A percentile compares a stretch with the other conserved stretches of the same genome.
phyloP scores from a whole-genome alignment of 2,113 vertebrate genomes.

The Synodontis membranacea region DNA sequence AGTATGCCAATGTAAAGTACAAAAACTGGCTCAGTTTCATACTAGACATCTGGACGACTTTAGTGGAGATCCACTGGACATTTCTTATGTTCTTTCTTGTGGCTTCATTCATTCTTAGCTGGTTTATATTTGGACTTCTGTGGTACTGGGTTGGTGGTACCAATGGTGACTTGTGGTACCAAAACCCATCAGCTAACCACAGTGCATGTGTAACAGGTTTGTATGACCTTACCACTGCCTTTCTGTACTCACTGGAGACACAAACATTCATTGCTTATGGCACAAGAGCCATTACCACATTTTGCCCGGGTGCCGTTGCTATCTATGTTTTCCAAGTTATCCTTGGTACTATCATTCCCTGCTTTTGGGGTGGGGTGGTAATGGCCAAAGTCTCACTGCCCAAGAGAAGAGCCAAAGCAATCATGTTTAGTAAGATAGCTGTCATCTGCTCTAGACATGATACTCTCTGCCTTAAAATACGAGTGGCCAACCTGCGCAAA shows the following conservation, averaged over 20 bases:
- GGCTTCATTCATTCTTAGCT: conserved; percentile 87
- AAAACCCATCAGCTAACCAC: conserved; percentile 77
- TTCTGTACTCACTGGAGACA: conserved; percentile 94
- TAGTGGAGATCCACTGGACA: conserved; percentile 90
- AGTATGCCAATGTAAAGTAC: conserved; percentile 87
- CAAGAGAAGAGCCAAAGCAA: conserved; percentile 93
- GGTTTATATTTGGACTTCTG: conserved; percentile 92
- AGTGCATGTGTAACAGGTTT: conserved; percentile 83
- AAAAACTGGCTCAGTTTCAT: conserved; percentile 82
- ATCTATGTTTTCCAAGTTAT: conserved; percentile 87
- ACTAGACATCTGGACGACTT: conserved; percentile 92
- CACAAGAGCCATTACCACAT: conserved; percentile 9
- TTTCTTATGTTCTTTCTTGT: conserved; percentile 89
- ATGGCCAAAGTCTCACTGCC: conserved; percentile 89
- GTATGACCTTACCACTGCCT: conserved; percentile 83
- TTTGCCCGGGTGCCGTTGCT: conserved; percentile 83
- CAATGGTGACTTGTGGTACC: conserved; percentile 89
- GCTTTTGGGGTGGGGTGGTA: conserved; percentile 92
- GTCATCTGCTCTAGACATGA: conserved; percentile 89
- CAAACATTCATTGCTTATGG: conserved; percentile 94
- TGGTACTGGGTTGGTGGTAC: conserved; percentile 88
- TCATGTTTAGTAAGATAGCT: conserved; percentile 88
- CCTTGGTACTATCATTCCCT: conserved; percentile 86
- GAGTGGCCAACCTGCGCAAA: conserved; percentile 85
- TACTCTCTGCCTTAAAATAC: conserved; percentile 73